A percentile compares a stretch with the other conserved stretches of the same genome.
Evolutionary conservation across 2,888 invertebrate genomes (phyloP).

Genomic region (Corbicula japonica): DNA sequence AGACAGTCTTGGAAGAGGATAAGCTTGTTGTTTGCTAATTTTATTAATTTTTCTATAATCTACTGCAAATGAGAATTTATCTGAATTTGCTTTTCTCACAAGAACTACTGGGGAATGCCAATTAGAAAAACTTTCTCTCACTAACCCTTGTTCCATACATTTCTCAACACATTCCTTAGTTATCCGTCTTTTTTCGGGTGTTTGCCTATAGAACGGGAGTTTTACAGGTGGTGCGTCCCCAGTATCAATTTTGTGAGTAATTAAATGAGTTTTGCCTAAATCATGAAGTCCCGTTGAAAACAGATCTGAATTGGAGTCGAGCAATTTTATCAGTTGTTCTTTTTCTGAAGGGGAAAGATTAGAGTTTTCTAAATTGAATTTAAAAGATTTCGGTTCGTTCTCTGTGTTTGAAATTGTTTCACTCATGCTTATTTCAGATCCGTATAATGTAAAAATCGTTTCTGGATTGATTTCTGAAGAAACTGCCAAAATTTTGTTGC

Average conservation of each 20-base stretch:
- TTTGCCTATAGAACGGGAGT: constrained; percentile 46
- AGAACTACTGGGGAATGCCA: constrained; percentile 55
- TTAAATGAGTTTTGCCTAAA: constrained; percentile 46
- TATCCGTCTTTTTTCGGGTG: constrained; percentile 36
- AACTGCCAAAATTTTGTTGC: constrained; percentile 40
- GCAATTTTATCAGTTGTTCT: constrained; percentile 14
- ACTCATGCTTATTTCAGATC: background rate
- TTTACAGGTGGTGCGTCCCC: constrained; percentile 46
- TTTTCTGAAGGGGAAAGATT: constrained; percentile 36
- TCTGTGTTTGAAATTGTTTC: background rate
- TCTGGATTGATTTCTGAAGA: constrained; percentile 6
- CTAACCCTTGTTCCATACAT: constrained; percentile 30
- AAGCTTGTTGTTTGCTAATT: constrained; percentile 42
- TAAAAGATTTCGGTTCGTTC: background rate
- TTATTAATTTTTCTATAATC: constrained; percentile 55
- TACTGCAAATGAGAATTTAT: constrained; percentile 49
- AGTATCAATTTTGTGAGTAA: constrained; percentile 41
- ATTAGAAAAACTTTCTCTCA: constrained; percentile 46
- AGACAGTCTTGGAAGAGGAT: constrained; percentile 54
- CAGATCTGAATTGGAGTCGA: constrained; percentile 40
- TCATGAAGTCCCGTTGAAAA: constrained; percentile 53
- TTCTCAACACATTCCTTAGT: constrained; percentile 26
- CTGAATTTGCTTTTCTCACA: constrained; percentile 19
- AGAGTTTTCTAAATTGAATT: constrained; percentile 23
- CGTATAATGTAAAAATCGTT: constrained; percentile 5